phyloP scores from a whole-genome alignment of 1,140 invertebrate species.

The Melanaphis sacchari region DNA sequence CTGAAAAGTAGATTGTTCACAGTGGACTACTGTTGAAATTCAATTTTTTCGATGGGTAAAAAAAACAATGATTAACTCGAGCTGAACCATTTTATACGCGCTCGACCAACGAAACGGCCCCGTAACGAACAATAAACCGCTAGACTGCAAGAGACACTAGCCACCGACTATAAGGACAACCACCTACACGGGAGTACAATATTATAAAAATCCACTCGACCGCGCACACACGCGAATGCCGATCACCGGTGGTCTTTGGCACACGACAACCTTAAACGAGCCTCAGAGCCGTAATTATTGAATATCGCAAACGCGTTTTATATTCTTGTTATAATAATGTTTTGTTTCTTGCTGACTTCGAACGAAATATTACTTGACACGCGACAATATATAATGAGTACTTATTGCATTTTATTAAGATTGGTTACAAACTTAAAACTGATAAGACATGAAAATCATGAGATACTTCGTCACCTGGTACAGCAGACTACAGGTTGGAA shows the following conservation, averaged over 20 bases:
- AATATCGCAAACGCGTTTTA: slow-evolving; percentile 44
- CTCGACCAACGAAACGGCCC: not conserved
- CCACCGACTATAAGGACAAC: slow-evolving; percentile 48
- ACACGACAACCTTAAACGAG: slow-evolving; percentile 54
- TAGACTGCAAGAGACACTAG: slow-evolving; percentile 14
- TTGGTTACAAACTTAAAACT: not conserved
- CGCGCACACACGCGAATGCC: slow-evolving; percentile 1
- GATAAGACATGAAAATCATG: not conserved
- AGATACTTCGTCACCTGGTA: not conserved
- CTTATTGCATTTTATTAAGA: not conserved
- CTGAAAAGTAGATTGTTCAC: not conserved
- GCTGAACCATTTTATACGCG: not conserved
- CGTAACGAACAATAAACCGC: slow-evolving; percentile 46
- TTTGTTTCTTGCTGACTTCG: not conserved
- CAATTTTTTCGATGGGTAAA: not conserved
- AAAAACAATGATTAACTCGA: not conserved
- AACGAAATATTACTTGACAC: not conserved
- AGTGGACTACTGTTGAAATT: not conserved
- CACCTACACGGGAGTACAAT: slow-evolving; percentile 43
- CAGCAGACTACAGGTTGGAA: not conserved
- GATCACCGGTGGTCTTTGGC: slow-evolving; percentile 29
- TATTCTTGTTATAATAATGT: not conserved
- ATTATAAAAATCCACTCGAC: slow-evolving; percentile 39
- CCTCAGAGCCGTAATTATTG: slow-evolving; percentile 44
- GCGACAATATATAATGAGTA: not conserved